Evolutionary conservation across 2,797 vertebrate genomes (phyloP).

Genomic region (Carduelis carduelis): DNA sequence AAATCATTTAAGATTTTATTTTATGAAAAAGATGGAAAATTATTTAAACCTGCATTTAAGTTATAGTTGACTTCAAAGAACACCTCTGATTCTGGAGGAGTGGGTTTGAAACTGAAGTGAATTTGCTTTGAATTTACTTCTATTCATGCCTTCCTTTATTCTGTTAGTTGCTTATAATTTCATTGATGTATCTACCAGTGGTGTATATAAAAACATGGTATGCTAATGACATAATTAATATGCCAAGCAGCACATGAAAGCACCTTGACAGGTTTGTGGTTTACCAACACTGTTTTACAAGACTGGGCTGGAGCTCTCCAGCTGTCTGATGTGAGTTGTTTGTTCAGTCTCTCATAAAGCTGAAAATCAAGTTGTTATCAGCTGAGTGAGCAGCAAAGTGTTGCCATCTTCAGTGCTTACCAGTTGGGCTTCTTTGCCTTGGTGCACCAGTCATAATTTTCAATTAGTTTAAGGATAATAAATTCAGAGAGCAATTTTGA

Average conservation of each 20-base stretch:
- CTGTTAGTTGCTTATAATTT: neutral
- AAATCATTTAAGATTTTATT: neutral
- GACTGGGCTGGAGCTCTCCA: neutral
- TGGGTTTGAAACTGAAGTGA: neutral
- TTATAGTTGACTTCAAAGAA: neutral
- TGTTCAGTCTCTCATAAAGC: neutral
- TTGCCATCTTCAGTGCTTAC: neutral
- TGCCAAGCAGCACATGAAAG: neutral
- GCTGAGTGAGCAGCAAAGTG: neutral
- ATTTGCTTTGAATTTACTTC: neutral
- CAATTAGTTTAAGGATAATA: neutral
- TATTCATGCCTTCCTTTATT: neutral
- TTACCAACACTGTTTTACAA: neutral
- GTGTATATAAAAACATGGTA: neutral
- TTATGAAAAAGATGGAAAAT: neutral
- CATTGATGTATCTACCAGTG: neutral
- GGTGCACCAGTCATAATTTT: neutral
- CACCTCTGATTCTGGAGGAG: neutral
- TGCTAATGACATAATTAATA: neutral
- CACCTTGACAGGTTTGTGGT: neutral
- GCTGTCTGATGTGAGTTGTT: neutral
- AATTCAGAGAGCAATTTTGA: neutral
- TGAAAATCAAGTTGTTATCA: neutral
- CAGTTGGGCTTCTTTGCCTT: neutral
- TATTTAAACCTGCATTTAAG: neutral